phyloP scores from a whole-genome alignment of 2,113 vertebrate genomes.

The Damaliscus lunatus region DNA sequence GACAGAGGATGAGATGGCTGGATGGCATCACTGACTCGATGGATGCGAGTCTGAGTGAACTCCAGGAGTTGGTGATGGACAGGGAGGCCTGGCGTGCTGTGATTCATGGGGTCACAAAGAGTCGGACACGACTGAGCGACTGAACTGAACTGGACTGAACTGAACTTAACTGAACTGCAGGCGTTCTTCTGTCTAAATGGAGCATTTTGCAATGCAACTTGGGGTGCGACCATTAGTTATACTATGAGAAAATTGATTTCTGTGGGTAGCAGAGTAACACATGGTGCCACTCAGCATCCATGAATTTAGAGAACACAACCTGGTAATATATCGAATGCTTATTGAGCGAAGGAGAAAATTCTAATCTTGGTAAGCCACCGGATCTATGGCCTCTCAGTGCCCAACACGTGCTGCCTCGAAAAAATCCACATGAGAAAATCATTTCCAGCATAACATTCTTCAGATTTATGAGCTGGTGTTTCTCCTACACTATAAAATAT shows the following conservation, averaged over 20 bases:
- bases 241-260: background rate
- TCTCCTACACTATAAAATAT: background rate
- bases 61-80: no score
- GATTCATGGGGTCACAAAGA: no score
- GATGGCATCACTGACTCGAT: no score
- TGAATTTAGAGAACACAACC: background rate
- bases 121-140: no score
- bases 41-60: no score
- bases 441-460: background rate
- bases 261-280: background rate
- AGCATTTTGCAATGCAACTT: background rate
- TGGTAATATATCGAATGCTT: background rate
- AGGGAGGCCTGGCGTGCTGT: no score
- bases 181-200: background rate
- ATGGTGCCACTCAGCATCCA: background rate
- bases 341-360: background rate
- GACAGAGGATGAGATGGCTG: no score
- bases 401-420: background rate
- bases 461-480: background rate
- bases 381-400: background rate
- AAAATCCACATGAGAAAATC: background rate
- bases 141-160: no score
- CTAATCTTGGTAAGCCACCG: background rate
- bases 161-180: no score
- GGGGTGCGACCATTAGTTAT: background rate